These are phyloP conservation scores for Cydia pomonella DNA, from an alignment of 1,140 invertebrate species.

Conservation along the genomic window DNA sequence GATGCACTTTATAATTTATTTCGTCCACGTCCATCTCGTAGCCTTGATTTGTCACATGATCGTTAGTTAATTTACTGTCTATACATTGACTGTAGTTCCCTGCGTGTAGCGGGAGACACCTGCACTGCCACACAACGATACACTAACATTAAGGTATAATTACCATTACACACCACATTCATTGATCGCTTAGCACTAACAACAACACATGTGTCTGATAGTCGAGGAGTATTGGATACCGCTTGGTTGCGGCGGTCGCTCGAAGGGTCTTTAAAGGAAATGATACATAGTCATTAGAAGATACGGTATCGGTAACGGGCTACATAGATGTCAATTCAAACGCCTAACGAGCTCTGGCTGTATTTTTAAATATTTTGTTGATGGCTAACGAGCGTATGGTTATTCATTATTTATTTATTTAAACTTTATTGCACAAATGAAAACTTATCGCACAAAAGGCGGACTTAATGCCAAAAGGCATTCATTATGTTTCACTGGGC, in stretches of 20 bases:
- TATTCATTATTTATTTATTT: no score
- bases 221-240: neutral
- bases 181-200: neutral
- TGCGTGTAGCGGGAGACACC: neutral
- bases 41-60: neutral
- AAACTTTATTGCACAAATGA: no score
- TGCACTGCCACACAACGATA: neutral
- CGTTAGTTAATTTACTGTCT: neutral
- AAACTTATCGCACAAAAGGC: no score
- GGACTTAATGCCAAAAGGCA: no score
- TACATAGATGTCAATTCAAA: neutral
- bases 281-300: conserved; percentile 13
- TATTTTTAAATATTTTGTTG: no score
- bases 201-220: neutral
- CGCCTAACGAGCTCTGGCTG: neutral
- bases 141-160: neutral
- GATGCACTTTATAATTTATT: no score
- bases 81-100: neutral
- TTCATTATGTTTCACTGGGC: no score
- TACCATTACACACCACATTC: neutral
- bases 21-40: no score
- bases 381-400: no score
- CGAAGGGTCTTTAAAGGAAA: neutral
- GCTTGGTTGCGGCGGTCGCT: neutral
- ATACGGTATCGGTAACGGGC: conserved; percentile 4